phyloP scores from a whole-genome alignment of 1,140 invertebrate species.

The Heterodera schachtii region DNA sequence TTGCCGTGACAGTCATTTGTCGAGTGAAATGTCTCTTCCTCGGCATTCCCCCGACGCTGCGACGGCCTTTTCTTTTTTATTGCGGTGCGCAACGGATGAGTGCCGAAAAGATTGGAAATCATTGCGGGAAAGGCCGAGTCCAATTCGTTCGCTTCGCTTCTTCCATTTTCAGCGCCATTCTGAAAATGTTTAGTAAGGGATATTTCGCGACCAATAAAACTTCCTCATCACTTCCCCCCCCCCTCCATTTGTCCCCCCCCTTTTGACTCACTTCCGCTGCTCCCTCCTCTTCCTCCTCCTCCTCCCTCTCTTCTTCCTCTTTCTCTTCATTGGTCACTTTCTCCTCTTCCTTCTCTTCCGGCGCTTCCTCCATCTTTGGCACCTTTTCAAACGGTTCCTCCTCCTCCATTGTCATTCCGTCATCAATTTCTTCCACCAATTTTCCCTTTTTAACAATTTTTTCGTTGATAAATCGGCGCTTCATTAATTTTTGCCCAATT shows the following conservation, averaged over 20 bases:
- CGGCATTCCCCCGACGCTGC: slow-evolving; percentile 5
- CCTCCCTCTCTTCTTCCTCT: background rate
- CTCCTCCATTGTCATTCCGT: slow-evolving; percentile 8
- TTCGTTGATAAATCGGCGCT: background rate
- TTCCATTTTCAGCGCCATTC: background rate
- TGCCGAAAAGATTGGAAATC: background rate
- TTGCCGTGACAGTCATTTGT: background rate
- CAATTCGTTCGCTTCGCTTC: background rate
- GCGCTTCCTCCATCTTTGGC: background rate
- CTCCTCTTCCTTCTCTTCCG: background rate
- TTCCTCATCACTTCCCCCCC: no score
- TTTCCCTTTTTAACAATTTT: background rate
- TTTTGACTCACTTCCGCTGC: background rate
- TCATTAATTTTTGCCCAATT: background rate
- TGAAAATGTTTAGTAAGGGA: background rate
- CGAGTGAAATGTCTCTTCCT: background rate
- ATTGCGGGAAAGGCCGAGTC: background rate
- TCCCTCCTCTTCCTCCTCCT: background rate
- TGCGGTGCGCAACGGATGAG: background rate
- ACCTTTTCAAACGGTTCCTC: slow-evolving; percentile 10
- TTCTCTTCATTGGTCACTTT: background rate
- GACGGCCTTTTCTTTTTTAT: slow-evolving; percentile 6
- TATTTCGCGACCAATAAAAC: no score
- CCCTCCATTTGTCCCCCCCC: background rate
- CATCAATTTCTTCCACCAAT: background rate